These are phyloP conservation scores for Zygaena filipendulae DNA, from an alignment of 2,888 invertebrate genomes.

Conservation along the genomic window DNA sequence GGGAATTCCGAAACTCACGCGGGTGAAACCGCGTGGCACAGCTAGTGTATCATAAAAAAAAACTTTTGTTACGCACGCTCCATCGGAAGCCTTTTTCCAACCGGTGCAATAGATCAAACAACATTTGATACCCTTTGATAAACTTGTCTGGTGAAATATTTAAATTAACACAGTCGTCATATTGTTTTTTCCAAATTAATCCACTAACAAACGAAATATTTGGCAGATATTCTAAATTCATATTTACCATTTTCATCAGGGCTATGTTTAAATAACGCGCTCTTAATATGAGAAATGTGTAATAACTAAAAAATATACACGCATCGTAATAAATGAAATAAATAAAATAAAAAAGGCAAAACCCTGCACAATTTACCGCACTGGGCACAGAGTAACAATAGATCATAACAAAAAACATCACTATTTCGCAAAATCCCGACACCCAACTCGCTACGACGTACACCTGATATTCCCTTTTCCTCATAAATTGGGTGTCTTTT, in stretches of 20 bases:
- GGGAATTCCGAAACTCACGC: too few relatives aligned
- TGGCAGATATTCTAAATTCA: slow-evolving; percentile 31
- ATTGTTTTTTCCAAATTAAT: slow-evolving; percentile 32
- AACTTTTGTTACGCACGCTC: slow-evolving; percentile 29
- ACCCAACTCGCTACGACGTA: slow-evolving; percentile 15
- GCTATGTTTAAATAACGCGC: slow-evolving; percentile 38
- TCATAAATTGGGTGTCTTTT: slow-evolving; percentile 38
- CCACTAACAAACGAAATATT: slow-evolving; percentile 28
- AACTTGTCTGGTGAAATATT: slow-evolving; percentile 22
- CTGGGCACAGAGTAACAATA: slow-evolving; percentile 10
- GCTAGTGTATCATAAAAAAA: too few relatives aligned
- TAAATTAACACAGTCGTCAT: slow-evolving; percentile 31
- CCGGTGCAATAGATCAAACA: slow-evolving; percentile 25
- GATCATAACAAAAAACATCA: slow-evolving; percentile 13
- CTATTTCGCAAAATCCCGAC: slow-evolving; percentile 20
- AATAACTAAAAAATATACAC: slow-evolving; percentile 22
- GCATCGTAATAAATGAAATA: slow-evolving; percentile 29
- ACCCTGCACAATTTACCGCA: slow-evolving; percentile 21
- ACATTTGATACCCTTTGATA: slow-evolving; percentile 23
- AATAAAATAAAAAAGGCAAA: slow-evolving; percentile 24
- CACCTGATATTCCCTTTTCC: slow-evolving; percentile 21
- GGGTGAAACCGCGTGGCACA: too few relatives aligned
- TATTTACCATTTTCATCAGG: slow-evolving; percentile 29
- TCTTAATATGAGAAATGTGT: slow-evolving; percentile 25
- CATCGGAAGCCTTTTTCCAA: slow-evolving; percentile 27